Evolutionary conservation across 2,113 vertebrate genomes (phyloP), one percentile per base, ranked within the genome.

Genomic region (Fulmarus glacialis): DNA sequence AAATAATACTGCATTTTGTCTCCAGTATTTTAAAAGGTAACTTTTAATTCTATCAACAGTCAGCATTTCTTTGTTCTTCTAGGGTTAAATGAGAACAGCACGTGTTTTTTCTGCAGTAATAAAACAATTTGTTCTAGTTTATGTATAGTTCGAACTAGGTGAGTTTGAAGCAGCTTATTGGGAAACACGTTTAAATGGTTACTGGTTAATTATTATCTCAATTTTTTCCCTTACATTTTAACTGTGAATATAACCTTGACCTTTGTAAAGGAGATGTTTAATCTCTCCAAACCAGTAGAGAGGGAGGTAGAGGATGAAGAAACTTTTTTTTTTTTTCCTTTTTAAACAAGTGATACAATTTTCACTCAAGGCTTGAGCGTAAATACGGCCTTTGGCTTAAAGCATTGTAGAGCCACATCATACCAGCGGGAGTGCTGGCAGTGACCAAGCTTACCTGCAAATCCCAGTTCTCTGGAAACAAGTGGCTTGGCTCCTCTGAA

Each of bases 131-230:
- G 75, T 82, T 92, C 92, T 74, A 38, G 53, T 88, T 93, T 73
- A 73, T 48, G 9, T 93, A 32, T 78, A 71, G 63, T 50, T 93
- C 8, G 52, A 94, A 87, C 50, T 81, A 63, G 50, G 26, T 43
- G 79, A 86, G 75, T 93, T 94, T 93, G 86, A 92, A 93, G 48
- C 50, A 73, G 95, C 48, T 86, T 88, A 68, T 85, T 97, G 92
- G 67, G 95, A 97, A 96, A 87, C 82, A 22, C 59, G 79, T 82
- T 94, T 72, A 90, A 94, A 87, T 95, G 66, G 74, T 77, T 95
- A 70, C 78, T 81, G 62, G 95, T 97, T 97, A 97, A 97, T 97
- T 85, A 97, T 97, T 94, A 97, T 77, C 92, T 95, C 58, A 12
- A 0, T 13, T 67, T 88, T 52, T n/a, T 10, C 3, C 77, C 30